Evolutionary conservation across 2,113 vertebrate species (phyloP).

Genomic region (Tetraodon nigroviridis): DNA sequence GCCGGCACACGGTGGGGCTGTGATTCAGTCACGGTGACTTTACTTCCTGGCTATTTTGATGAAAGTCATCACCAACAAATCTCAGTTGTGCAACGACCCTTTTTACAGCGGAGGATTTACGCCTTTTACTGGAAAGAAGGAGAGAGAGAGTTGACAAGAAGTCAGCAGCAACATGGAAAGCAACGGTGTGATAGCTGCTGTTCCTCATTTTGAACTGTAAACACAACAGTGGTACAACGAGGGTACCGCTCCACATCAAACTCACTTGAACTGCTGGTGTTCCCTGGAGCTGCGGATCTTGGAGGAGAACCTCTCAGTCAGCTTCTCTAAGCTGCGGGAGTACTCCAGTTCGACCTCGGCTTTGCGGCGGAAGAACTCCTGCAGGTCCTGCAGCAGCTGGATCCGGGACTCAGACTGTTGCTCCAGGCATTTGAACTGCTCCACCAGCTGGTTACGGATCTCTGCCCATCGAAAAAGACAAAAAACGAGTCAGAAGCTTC

Average conservation of each 20-base stretch:
- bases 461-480: conserved; percentile 72
- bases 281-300: conserved; percentile 95
- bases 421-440: conserved; percentile 98
- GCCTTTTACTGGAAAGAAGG: neutral
- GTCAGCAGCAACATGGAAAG: conserved; percentile 2
- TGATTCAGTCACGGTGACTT: conserved; percentile 33
- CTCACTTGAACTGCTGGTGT: conserved; percentile 96
- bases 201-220: neutral
- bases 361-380: conserved; percentile 98
- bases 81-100: too few species aligned
- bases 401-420: conserved; percentile 96
- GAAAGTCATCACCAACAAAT: conserved; percentile 1
- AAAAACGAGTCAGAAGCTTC: neutral
- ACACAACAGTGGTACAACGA: too few species aligned
- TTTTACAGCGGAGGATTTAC: neutral
- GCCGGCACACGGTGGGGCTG: conserved; percentile 37
- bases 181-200: neutral
- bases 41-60: conserved; percentile 15
- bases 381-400: conserved; percentile 96
- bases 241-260: neutral
- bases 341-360: conserved; percentile 96
- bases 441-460: conserved; percentile 94
- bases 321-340: conserved; percentile 93
- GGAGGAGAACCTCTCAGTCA: conserved; percentile 94
- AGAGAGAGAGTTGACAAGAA: neutral